phyloP scores from a whole-genome alignment of 2,888 invertebrate genomes.

The Agrenia bidenticulata region DNA sequence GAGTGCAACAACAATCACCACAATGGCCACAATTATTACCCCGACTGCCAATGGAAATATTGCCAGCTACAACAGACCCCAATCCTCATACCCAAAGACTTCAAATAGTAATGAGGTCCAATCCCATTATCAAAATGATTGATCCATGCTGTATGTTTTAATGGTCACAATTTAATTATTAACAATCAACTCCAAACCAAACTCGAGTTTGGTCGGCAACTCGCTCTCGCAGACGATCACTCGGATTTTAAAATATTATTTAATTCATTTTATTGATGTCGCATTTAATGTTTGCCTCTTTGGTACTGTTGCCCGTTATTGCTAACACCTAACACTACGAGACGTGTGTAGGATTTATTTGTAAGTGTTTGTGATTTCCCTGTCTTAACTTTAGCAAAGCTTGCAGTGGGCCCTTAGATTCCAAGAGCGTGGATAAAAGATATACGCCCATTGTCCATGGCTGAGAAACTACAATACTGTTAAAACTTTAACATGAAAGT shows the following conservation, averaged over 20 bases:
- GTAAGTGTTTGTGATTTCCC: no score
- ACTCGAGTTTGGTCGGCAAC: no score
- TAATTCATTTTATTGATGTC: no score
- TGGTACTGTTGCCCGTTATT: no score
- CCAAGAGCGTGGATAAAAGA: background rate
- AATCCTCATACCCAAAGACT: background rate
- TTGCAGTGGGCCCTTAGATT: no score
- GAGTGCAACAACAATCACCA: slow-evolving; percentile 41
- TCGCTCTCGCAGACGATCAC: no score
- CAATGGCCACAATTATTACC: slow-evolving; percentile 33
- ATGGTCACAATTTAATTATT: slow-evolving; percentile 6
- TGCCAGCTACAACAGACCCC: background rate
- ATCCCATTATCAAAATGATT: slow-evolving; percentile 9
- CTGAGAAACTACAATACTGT: background rate
- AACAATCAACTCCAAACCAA: no score
- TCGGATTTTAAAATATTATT: no score
- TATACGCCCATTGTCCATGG: background rate
- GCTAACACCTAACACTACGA: no score
- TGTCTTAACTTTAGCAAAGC: no score
- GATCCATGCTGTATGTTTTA: background rate
- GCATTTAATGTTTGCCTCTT: no score
- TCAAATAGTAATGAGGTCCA: background rate
- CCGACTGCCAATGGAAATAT: background rate
- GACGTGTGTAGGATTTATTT: no score
- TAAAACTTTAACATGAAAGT: background rate